Percentiles rank a stretch among this genome's conserved stretches.
Conservation (phyloP, 2,888 invertebrate species). For the Toxonevra muliebris region DNA sequence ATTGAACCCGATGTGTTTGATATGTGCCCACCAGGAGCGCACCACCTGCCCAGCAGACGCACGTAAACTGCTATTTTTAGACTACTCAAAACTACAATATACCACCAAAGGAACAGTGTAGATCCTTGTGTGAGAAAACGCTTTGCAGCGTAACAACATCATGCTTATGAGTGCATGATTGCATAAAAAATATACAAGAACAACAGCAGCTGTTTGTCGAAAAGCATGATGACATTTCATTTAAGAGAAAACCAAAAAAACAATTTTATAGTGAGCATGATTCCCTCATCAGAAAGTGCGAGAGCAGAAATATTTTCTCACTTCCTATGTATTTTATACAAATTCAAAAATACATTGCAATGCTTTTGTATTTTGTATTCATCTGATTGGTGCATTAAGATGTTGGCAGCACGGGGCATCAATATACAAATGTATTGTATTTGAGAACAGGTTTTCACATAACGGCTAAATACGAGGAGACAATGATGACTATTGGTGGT, state of each 20-base stretch:
- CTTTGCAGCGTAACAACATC: no score
- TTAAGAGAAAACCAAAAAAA: neutral
- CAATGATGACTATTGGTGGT: constrained; percentile 41
- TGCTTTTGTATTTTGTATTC: constrained; percentile 27
- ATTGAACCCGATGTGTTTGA: no score
- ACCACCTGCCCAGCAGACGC: no score
- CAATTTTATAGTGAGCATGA: neutral
- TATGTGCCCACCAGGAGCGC: no score
- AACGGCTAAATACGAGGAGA: constrained; percentile 37
- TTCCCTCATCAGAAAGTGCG: neutral
- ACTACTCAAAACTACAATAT: no score
- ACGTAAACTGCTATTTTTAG: no score
- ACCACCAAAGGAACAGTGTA: no score
- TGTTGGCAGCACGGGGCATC: constrained; percentile 18
- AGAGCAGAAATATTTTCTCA: neutral
- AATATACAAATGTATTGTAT: constrained; percentile 7
- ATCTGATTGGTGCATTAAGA: constrained; percentile 28
- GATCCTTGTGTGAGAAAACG: no score
- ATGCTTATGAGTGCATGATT: no score
- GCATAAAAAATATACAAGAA: no score
- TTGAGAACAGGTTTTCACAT: constrained; percentile 41
- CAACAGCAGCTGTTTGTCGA: no score
- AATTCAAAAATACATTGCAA: neutral
- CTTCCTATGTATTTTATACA: neutral
- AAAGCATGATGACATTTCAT: no score